Evolutionary conservation across 1,140 invertebrate genomes (phyloP).

Genomic region (Sarcophaga bullata): DNA sequence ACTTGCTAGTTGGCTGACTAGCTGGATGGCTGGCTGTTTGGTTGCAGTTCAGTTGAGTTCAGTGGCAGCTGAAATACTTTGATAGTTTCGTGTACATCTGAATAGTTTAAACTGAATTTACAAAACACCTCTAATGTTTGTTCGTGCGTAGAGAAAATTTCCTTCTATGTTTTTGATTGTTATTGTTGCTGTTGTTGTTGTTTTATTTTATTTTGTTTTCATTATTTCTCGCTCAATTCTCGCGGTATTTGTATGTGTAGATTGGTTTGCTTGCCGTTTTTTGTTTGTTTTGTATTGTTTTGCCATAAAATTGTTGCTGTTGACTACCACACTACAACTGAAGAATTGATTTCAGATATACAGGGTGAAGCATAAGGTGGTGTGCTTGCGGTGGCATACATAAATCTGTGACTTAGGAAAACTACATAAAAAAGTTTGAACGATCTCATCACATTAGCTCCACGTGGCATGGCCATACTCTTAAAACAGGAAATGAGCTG

Average conservation of each 20-base stretch:
- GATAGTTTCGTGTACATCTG: background rate
- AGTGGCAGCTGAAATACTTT: conserved; percentile 2
- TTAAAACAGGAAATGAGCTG: too few relatives aligned
- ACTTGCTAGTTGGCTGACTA: background rate
- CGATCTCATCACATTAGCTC: too few relatives aligned
- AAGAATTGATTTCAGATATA: too few relatives aligned
- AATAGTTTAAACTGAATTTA: background rate
- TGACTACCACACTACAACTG: too few relatives aligned
- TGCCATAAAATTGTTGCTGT: background rate
- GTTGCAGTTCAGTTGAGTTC: background rate
- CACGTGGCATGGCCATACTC: too few relatives aligned
- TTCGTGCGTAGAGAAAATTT: conserved; percentile 36
- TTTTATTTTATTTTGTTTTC: background rate
- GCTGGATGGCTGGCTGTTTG: background rate
- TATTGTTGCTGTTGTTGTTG: background rate
- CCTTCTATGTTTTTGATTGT: background rate
- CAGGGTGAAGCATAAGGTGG: too few relatives aligned
- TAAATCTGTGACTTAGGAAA: too few relatives aligned
- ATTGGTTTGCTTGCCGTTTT: background rate
- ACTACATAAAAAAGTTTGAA: too few relatives aligned
- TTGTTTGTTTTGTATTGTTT: background rate
- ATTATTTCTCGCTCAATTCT: background rate
- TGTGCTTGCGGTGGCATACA: too few relatives aligned
- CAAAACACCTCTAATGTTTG: conserved; percentile 17
- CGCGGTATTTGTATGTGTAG: conserved; percentile 18